phyloP scores from a whole-genome alignment of 2,797 vertebrate species.

The Ciconia nigra region DNA sequence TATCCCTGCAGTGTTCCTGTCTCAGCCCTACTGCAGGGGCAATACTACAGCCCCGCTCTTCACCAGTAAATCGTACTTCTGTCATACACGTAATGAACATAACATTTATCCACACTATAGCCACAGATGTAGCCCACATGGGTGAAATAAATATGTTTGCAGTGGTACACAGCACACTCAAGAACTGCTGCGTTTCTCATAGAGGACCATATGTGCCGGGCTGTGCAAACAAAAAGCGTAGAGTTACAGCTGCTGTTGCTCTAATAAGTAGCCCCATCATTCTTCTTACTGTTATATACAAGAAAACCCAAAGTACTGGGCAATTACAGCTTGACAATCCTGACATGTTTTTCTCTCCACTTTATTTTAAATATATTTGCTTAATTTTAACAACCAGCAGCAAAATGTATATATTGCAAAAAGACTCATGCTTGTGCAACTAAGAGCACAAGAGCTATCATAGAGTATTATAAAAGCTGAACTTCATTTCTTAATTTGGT shows the following conservation, averaged over 20 bases:
- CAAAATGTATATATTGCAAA: background rate
- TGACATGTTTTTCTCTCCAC: background rate
- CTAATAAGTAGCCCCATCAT: background rate
- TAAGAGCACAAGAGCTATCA: background rate
- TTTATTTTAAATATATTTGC: background rate
- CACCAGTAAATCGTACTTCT: background rate
- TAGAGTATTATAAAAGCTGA: background rate
- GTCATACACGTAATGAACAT: background rate
- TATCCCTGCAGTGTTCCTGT: accelerated
- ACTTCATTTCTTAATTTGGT: background rate
- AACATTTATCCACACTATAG: background rate
- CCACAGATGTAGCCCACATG: background rate
- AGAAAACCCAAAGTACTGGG: background rate
- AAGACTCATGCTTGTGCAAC: background rate
- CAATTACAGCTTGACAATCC: background rate
- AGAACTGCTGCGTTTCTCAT: background rate
- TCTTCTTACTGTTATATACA: background rate
- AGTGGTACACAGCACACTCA: background rate
- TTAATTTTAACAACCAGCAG: background rate
- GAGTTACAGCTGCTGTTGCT: background rate
- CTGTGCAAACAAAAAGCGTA: background rate
- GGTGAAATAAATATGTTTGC: background rate
- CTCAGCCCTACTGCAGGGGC: background rate
- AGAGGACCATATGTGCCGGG: background rate
- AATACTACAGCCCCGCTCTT: background rate